Percentiles rank a stretch among this genome's conserved stretches.
Evolutionary conservation across 1,140 invertebrate species (phyloP).

Genomic region (Eulimnadia texana): DNA sequence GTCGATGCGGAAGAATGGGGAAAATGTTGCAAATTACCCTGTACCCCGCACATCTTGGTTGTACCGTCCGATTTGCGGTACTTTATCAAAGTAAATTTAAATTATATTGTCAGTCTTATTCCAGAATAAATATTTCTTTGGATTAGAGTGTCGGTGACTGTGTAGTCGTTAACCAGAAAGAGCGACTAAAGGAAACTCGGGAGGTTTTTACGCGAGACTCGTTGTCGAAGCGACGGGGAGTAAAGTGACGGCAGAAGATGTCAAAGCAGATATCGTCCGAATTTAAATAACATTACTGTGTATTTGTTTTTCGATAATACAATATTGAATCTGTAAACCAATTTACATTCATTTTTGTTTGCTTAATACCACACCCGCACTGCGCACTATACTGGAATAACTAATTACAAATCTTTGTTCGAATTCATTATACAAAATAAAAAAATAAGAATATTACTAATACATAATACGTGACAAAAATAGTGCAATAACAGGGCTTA

Average conservation of each 20-base stretch:
- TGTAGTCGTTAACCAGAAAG: conserved; percentile 70
- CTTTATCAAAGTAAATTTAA: conserved; percentile 52
- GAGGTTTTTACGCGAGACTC: conserved; percentile 41
- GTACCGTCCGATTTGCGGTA: conserved; percentile 67
- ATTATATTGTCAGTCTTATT: conserved; percentile 11
- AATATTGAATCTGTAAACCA: too few relatives aligned
- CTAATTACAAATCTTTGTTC: too few relatives aligned
- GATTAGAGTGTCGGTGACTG: conserved; percentile 54
- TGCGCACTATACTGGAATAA: too few relatives aligned
- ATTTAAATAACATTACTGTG: neutral
- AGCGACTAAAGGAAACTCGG: conserved; percentile 44
- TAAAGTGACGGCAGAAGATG: conserved; percentile 9
- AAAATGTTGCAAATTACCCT: conserved; percentile 44
- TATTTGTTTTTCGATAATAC: too few relatives aligned
- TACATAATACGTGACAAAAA: too few relatives aligned
- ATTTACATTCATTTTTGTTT: too few relatives aligned
- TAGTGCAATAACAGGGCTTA: too few relatives aligned
- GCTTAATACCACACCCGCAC: too few relatives aligned
- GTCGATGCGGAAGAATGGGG: conserved; percentile 54
- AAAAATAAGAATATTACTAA: too few relatives aligned
- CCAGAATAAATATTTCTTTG: too few relatives aligned
- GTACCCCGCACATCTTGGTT: conserved; percentile 64
- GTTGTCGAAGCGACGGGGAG: conserved; percentile 24
- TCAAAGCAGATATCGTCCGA: conserved; percentile 7
- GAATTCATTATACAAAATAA: too few relatives aligned